phyloP scores from a whole-genome alignment of 2,113 vertebrate species.

The Plotosus lineatus region DNA sequence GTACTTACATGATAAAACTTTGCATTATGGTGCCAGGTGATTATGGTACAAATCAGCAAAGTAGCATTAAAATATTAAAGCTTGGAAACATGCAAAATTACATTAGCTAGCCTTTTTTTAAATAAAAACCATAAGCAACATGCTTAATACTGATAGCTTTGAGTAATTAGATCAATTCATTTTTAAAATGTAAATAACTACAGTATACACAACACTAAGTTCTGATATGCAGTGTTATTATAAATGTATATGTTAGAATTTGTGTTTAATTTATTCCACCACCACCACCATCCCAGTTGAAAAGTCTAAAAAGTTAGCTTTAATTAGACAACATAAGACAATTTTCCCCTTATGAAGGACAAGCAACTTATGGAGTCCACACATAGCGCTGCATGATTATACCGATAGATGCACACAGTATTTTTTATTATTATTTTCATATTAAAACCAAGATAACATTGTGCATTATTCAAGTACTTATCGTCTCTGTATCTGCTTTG shows the following conservation, averaged over 20 bases:
- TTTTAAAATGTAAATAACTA: neutral
- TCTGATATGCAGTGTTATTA: neutral
- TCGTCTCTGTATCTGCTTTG: constrained; percentile 18
- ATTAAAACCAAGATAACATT: constrained; percentile 11
- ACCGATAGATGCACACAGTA: constrained; percentile 46
- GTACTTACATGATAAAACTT: neutral
- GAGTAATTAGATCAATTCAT: neutral
- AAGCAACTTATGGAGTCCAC: constrained; percentile 4
- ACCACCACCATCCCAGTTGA: neutral
- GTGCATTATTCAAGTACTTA: constrained; percentile 35
- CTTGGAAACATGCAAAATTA: constrained; percentile 11
- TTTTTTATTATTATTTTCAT: constrained; percentile 28
- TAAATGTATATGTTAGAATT: neutral
- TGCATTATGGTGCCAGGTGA: constrained; percentile 9
- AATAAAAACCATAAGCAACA: neutral
- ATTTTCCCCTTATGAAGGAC: neutral
- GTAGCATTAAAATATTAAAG: neutral
- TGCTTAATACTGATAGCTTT: neutral
- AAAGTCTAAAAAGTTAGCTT: neutral
- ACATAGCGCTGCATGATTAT: constrained; percentile 22
- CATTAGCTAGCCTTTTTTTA: neutral
- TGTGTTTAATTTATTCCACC: neutral
- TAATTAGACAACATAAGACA: neutral
- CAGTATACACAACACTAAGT: neutral
- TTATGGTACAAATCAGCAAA: constrained; percentile 20